These are phyloP conservation scores for Caenorhabditis doughertyi DNA, from an alignment of 2,888 invertebrate genomes.

Conservation along the genomic window DNA sequence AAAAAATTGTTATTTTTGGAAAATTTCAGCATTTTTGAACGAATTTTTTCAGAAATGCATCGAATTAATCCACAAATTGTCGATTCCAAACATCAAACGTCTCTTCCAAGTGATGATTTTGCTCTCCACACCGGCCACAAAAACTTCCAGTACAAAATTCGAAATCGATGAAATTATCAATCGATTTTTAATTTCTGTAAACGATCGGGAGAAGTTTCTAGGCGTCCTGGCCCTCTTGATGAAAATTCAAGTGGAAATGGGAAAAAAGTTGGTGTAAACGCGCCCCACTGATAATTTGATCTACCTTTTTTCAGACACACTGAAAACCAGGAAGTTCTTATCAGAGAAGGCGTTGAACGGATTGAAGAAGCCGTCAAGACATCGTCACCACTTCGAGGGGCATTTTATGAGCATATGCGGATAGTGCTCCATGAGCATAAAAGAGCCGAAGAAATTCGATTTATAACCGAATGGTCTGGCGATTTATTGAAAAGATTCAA, in stretches of 20 bases:
- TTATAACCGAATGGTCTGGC: constrained; percentile 31
- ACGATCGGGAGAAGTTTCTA: constrained; percentile 59
- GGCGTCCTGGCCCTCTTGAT: constrained; percentile 67
- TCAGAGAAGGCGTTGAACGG: constrained; percentile 19
- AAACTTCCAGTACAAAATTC: not conserved
- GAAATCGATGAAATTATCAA: constrained; percentile 56
- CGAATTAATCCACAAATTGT: constrained; percentile 53
- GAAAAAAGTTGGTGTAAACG: constrained; percentile 22
- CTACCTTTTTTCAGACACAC: constrained; percentile 28
- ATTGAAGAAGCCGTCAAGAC: constrained; percentile 41
- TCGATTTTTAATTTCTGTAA: constrained; percentile 58
- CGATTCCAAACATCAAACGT: constrained; percentile 60
- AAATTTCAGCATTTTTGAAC: not conserved
- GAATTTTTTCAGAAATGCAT: constrained; percentile 59
- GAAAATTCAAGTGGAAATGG: constrained; percentile 64
- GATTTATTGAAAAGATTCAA: constrained; percentile 34
- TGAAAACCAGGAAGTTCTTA: constrained; percentile 36
- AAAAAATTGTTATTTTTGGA: not conserved
- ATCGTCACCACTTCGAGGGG: constrained; percentile 43
- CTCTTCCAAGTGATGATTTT: constrained; percentile 63
- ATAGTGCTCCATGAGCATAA: constrained; percentile 29
- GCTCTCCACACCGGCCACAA: constrained; percentile 6
- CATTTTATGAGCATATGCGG: constrained; percentile 49
- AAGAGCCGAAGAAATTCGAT: constrained; percentile 53
- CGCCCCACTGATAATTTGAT: not conserved